Evolutionary conservation across 2,113 vertebrate genomes (phyloP).

Genomic region (Caloenas nicobarica): DNA sequence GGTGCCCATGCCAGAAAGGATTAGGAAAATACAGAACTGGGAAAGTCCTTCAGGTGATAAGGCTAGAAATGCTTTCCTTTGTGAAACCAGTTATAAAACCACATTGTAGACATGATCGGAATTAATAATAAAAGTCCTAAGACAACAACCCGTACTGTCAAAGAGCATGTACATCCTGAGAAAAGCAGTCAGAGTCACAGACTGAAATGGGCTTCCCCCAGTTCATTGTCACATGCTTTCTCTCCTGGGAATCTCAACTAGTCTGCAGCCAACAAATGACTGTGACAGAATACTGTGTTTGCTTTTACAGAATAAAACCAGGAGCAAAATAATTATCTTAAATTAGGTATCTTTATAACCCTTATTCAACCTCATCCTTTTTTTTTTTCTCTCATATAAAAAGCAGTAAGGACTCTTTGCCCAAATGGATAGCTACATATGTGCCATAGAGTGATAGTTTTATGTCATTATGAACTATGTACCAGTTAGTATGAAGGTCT

Average conservation of each 20-base stretch:
- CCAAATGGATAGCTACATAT: background rate
- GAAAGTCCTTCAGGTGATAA: background rate
- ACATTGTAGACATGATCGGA: background rate
- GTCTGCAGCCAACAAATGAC: background rate
- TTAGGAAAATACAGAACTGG: background rate
- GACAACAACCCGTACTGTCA: background rate
- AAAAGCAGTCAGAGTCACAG: background rate
- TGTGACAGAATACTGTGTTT: background rate
- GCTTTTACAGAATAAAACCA: background rate
- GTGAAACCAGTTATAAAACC: background rate
- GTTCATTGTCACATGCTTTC: background rate
- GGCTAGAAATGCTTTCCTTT: background rate
- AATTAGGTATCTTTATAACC: background rate
- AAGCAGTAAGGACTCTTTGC: background rate
- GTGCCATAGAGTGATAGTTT: background rate
- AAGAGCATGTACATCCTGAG: background rate
- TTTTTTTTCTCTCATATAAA: background rate
- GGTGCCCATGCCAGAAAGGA: background rate
- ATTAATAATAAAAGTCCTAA: background rate
- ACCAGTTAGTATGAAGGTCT: background rate
- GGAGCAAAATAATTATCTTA: background rate
- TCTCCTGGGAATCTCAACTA: background rate
- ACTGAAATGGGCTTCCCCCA: background rate
- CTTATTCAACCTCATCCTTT: background rate
- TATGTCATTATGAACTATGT: background rate